Evolutionary conservation across 2,888 invertebrate genomes (phyloP), one percentile per base, ranked within the genome.

Genomic region (Acholoe squamosa): DNA sequence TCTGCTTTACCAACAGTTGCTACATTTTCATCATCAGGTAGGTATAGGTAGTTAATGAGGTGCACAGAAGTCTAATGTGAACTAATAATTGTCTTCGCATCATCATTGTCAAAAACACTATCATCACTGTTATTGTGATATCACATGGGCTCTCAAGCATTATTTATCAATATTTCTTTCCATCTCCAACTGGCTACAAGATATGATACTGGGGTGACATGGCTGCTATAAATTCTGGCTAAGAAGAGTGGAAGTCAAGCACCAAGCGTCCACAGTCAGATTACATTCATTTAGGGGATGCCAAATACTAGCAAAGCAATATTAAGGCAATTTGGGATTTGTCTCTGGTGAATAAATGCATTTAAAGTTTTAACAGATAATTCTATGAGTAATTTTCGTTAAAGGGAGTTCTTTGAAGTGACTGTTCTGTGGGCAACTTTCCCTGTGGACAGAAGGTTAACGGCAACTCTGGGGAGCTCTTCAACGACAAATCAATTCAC

Each of bases 41-140:
- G n/a, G 61, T 61, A 61, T 61, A 61, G 1, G 61, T 19, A 19
- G 19, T 19, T n/a, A 12, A 61, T 19, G 43, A 7, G 43, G 3
- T 43, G 43, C 43, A 61, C n/a, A 3, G 61, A n/a, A 14, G 61
- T 61, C 61, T 19, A n/a, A 14, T 61, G 14, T 61, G 12, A 19
- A 61, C n/a, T n/a, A n/a, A 61, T 61, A 19, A 61, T 71, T 28
- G 71, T 71, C 71, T 28, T 71, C 3, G 25, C 31, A 71, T 61
- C 61, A 28, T 71, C 28, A 71, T 71, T 28, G 28, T 28, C 71
- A 71, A n/a, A 12, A n/a, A 1, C 5, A n/a, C 61, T 61, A 71
- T 71, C n/a, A 71, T 71, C 71, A 71, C 71, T n/a, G 71, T 71
- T 71, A n/a, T 28, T 28, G 71, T n/a, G 71, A 71, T 28, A 71